Conservation (phyloP, 2,797 vertebrate species). For the Sardinella longiceps region DNA sequence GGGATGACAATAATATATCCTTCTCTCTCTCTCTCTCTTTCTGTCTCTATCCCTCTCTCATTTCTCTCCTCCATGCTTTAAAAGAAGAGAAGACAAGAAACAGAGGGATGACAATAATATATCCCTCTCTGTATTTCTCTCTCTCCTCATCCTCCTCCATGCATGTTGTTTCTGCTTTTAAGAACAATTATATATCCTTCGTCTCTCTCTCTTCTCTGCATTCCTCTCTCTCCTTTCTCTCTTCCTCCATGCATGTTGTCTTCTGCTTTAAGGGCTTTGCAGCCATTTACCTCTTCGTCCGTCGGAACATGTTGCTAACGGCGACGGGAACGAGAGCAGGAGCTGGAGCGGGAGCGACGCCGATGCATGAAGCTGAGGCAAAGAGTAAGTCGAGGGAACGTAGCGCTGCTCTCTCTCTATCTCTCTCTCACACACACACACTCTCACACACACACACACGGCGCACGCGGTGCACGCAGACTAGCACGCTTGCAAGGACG, state of each 20-base stretch:
- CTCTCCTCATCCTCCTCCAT: no score
- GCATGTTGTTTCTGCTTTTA: not conserved
- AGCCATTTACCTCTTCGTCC: not conserved
- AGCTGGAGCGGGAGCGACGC: no score
- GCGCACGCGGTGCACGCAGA: no score
- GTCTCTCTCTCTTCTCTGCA: not conserved
- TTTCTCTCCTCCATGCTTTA: no score
- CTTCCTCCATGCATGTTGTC: not conserved
- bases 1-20: no score
- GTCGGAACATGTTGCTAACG: constrained; percentile 4
- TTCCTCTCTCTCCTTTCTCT: not conserved
- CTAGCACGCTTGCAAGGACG: no score
- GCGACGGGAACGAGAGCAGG: not conserved
- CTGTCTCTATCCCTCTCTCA: no score
- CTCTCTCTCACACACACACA: not conserved
- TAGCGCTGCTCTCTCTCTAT: no score
- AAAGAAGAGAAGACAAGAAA: not conserved
- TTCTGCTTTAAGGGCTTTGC: not conserved
- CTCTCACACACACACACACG: no score
- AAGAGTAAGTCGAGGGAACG: not conserved
- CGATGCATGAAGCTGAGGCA: not conserved
- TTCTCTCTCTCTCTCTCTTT: no score
- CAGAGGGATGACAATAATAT: not conserved
- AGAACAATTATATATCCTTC: not conserved
- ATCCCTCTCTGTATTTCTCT: not conserved